Conservation (phyloP, 2,888 invertebrate species). For the Anodontia alba region DNA sequence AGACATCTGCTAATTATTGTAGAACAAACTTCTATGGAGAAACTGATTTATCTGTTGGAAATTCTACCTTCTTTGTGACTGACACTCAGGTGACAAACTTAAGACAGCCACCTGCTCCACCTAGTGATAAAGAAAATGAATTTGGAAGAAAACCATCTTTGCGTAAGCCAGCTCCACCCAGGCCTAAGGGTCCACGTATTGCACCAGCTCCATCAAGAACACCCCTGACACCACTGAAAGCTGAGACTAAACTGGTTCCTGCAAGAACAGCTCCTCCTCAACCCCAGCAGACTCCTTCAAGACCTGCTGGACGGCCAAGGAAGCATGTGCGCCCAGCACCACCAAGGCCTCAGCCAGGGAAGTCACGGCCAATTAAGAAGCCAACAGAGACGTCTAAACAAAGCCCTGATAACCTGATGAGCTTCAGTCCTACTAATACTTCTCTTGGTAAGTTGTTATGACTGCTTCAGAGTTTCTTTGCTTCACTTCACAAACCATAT, state of each 20-base stretch:
- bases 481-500: too few relatives aligned
- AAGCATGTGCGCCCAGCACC: conserved; percentile 60
- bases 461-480: too few relatives aligned
- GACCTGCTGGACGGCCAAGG: conserved; percentile 32
- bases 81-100: conserved; percentile 36
- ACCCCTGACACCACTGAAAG: conserved; percentile 55
- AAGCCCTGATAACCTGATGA: conserved; percentile 68
- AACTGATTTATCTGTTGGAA: conserved; percentile 39
- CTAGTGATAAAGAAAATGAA: conserved; percentile 33
- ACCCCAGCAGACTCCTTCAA: conserved; percentile 42
- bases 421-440: conserved; percentile 75
- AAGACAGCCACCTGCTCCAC: conserved; percentile 65
- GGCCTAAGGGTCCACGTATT: conserved; percentile 75
- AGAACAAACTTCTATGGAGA: neutral
- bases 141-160: conserved; percentile 61
- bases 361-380: neutral
- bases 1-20: neutral
- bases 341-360: conserved; percentile 49
- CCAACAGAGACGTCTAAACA: neutral
- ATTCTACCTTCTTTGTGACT: conserved; percentile 62
- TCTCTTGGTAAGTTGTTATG: conserved; percentile 32
- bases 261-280: conserved; percentile 74
- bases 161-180: conserved; percentile 75
- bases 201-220: conserved; percentile 71
- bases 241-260: conserved; percentile 50